Percentiles rank a stretch among this genome's conserved stretches.
These are phyloP conservation scores for Phyllotis vaccarum DNA, from an alignment of 2,797 vertebrate genomes.

Conservation along the genomic window DNA sequence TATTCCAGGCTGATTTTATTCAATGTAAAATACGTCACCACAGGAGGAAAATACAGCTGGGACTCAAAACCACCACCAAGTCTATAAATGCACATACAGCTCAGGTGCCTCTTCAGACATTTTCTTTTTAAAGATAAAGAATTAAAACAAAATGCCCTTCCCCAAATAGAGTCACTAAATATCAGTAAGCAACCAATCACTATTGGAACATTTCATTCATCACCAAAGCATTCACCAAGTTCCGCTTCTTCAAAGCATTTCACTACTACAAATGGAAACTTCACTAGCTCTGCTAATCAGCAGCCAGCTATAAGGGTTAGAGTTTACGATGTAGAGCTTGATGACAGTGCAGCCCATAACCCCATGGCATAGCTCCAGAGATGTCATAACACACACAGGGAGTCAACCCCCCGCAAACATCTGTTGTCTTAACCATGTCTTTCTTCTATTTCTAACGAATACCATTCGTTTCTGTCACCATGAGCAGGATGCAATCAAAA, in stretches of 20 bases:
- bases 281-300: neutral
- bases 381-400: neutral
- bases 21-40: too few species aligned
- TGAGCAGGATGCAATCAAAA: neutral
- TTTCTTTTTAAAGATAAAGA: neutral
- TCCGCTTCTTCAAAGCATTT: conserved; percentile 26
- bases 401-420: neutral
- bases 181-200: conserved; percentile 15
- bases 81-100: neutral
- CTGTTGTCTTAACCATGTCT: neutral
- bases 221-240: neutral
- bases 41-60: neutral
- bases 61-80: neutral
- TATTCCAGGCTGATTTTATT: too few species aligned
- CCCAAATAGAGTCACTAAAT: neutral
- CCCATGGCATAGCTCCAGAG: neutral
- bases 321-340: neutral
- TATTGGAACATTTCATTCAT: neutral
- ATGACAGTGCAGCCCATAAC: neutral
- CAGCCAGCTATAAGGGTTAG: neutral
- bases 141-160: neutral
- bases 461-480: neutral
- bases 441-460: neutral
- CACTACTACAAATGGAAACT: neutral
- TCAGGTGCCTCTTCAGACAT: neutral